Percentiles rank a stretch among this genome's conserved stretches.
These are phyloP conservation scores for Gambelia wislizenii DNA, from an alignment of 2,797 vertebrate genomes.

Conservation along the genomic window DNA sequence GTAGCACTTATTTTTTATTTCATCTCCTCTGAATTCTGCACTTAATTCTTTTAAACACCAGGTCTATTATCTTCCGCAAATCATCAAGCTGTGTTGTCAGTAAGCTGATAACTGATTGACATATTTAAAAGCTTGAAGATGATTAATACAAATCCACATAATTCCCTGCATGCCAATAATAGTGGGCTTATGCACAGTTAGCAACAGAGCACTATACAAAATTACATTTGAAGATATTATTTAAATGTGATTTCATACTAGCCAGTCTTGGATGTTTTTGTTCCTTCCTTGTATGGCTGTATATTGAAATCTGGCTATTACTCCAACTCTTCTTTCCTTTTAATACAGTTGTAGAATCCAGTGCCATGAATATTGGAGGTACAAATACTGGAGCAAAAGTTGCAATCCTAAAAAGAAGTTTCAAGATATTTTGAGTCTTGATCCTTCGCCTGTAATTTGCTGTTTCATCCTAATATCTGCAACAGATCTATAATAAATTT, in stretches of 20 bases:
- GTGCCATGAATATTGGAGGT: not conserved
- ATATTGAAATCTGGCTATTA: not conserved
- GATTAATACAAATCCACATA: not conserved
- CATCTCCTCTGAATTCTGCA: slow-evolving; percentile 50
- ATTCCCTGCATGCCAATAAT: not conserved
- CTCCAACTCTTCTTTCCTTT: not conserved
- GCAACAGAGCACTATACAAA: not conserved
- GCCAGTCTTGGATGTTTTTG: slow-evolving; percentile 13
- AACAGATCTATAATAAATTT: not conserved
- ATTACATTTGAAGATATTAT: slow-evolving; percentile 16
- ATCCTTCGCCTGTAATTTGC: not conserved
- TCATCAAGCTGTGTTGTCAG: slow-evolving; percentile 2
- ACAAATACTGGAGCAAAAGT: too few species aligned
- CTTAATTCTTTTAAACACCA: slow-evolving; percentile 49
- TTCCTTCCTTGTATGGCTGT: not conserved
- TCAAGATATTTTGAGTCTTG: not conserved
- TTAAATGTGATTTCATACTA: slow-evolving; percentile 35
- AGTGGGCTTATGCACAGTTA: not conserved
- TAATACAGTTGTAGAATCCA: slow-evolving; percentile 16
- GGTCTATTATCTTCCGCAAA: slow-evolving; percentile 20
- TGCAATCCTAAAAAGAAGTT: not conserved
- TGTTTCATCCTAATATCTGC: not conserved
- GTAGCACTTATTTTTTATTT: slow-evolving; percentile 57
- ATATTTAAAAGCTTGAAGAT: slow-evolving; percentile 5
- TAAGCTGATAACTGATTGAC: slow-evolving; percentile 25